Evolutionary conservation across 2,888 invertebrate species (phyloP).

Genomic region (Hypena proboscidalis): DNA sequence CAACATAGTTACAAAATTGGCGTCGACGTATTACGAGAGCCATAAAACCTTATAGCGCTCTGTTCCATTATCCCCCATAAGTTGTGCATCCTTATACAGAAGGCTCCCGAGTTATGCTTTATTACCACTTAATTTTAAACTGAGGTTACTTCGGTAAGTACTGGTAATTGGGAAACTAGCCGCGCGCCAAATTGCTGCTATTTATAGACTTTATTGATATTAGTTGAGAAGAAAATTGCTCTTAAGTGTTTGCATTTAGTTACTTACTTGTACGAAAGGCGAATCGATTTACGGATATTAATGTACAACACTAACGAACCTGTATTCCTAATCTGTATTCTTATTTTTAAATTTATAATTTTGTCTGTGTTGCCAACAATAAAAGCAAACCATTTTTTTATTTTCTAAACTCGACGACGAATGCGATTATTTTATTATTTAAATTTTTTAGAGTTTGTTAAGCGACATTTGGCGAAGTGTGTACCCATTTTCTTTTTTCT

Average conservation of each 20-base stretch:
- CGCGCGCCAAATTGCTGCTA: conserved; percentile 39
- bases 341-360: too few species aligned
- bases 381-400: too few species aligned
- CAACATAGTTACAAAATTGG: conserved; percentile 70
- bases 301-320: too few species aligned
- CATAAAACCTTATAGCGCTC: conserved; percentile 71
- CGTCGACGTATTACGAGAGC: conserved; percentile 45
- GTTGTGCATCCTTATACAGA: conserved; percentile 63
- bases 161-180: conserved; percentile 53
- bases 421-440: too few species aligned
- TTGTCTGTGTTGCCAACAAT: too few species aligned
- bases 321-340: too few species aligned
- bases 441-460: too few species aligned
- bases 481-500: too few species aligned
- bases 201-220: conserved; percentile 30
- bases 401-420: too few species aligned
- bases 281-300: too few species aligned
- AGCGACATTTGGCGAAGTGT: too few species aligned
- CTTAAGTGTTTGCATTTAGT: conserved; percentile 1
- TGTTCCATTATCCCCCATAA: conserved; percentile 76
- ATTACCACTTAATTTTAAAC: conserved; percentile 65
- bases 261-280: not conserved
- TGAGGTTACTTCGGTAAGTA: conserved; percentile 49
- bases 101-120: conserved; percentile 65
- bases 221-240: conserved; percentile 11